Percentiles rank a stretch among this genome's conserved stretches.
Conservation (phyloP, 2,113 vertebrate genomes). For the Macaca mulatta region DNA sequence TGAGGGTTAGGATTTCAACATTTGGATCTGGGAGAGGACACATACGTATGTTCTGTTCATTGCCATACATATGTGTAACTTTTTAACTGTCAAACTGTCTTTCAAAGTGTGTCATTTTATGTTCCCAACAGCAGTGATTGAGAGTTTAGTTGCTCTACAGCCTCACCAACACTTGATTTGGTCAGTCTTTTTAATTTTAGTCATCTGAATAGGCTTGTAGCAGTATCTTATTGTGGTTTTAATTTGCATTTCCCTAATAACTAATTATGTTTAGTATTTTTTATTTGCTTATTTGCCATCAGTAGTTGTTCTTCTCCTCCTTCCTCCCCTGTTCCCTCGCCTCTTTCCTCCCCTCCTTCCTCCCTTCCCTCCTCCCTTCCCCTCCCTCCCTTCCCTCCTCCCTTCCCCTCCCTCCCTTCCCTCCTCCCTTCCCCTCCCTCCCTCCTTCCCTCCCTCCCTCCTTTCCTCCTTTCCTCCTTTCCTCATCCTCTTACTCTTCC, state of each 20-base stretch:
- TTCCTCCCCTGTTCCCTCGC: too few species aligned
- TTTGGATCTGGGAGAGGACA: rapidly evolving
- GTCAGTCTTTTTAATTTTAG: rapidly evolving
- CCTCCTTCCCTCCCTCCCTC: too few species aligned
- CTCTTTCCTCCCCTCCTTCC: rapidly evolving
- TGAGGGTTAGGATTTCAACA: background rate
- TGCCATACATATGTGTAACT: background rate
- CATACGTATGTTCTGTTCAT: rapidly evolving
- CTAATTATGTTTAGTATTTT: background rate
- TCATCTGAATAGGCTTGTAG: rapidly evolving
- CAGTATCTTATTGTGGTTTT: rapidly evolving
- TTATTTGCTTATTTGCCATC: background rate
- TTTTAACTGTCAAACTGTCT: too few species aligned
- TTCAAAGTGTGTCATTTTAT: background rate
- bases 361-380: too few species aligned
- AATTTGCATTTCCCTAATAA: background rate
- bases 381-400: too few species aligned
- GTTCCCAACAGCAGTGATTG: rapidly evolving
- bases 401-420: rapidly evolving
- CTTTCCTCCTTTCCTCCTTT: too few species aligned
- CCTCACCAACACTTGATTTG: background rate
- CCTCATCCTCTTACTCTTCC: too few species aligned
- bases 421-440: too few species aligned
- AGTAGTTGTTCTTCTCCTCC: too few species aligned
- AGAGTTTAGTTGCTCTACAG: rapidly evolving